A percentile compares a stretch with the other conserved stretches of the same genome.
Conservation (phyloP, 2,797 vertebrate species). For the Clamator glandarius region DNA sequence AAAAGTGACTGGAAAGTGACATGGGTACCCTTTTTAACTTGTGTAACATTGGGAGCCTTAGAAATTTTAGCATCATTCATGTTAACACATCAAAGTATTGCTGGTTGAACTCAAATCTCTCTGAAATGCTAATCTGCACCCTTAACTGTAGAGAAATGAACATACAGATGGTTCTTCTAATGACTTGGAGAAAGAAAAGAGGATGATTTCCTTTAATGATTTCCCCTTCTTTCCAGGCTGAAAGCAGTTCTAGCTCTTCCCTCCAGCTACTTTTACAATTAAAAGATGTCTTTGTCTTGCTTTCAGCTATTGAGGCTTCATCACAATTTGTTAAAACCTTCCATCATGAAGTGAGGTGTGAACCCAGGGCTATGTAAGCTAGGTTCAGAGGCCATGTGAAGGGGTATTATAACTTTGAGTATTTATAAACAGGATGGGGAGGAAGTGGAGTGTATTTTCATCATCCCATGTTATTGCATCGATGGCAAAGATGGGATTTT, state of each 20-base stretch:
- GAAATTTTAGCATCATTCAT: constrained; percentile 56
- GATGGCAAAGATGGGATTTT: not conserved
- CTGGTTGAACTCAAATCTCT: constrained; percentile 62
- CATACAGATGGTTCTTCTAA: constrained; percentile 68
- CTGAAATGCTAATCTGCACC: constrained; percentile 68
- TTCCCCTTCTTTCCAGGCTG: constrained; percentile 55
- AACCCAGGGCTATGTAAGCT: not conserved
- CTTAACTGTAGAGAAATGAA: constrained; percentile 58
- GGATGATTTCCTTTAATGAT: constrained; percentile 67
- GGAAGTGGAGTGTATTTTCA: not conserved
- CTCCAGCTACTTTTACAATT: constrained; percentile 53
- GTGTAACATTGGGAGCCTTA: constrained; percentile 32
- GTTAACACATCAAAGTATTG: constrained; percentile 67
- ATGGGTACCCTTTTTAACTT: constrained; percentile 43
- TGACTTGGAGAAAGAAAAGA: constrained; percentile 61
- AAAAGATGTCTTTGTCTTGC: constrained; percentile 66
- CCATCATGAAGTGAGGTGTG: not conserved
- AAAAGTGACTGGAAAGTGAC: constrained; percentile 42
- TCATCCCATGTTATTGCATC: not conserved
- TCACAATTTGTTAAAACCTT: constrained; percentile 31
- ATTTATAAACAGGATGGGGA: not conserved
- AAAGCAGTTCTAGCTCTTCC: constrained; percentile 54
- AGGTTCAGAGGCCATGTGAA: constrained; percentile 51
- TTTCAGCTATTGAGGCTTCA: constrained; percentile 59
- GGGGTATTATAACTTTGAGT: not conserved